Evolutionary conservation across 2,888 invertebrate species (phyloP).

Genomic region (Brenthis daphne): DNA sequence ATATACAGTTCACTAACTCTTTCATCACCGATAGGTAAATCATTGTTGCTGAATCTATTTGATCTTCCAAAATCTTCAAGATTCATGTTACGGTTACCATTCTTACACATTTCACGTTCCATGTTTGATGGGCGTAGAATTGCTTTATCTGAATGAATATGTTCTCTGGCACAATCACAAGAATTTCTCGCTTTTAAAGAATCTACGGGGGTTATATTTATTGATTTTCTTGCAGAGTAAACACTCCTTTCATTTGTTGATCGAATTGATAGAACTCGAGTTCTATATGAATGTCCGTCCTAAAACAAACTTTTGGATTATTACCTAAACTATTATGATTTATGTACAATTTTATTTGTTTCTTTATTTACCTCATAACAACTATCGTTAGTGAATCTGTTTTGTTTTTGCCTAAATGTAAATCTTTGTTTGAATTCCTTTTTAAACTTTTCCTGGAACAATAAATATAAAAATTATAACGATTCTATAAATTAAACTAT

Average conservation of each 20-base stretch:
- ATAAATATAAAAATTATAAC: constrained; percentile 10
- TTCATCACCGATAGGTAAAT: constrained; percentile 64
- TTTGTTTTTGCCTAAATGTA: constrained; percentile 78
- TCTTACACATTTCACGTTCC: constrained; percentile 47
- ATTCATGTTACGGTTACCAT: constrained; percentile 44
- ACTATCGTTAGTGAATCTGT: constrained; percentile 70
- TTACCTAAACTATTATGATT: not conserved
- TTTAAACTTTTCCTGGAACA: constrained; percentile 88
- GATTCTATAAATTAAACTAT: too few species aligned
- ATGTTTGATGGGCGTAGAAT: constrained; percentile 55
- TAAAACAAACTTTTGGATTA: constrained; percentile 47
- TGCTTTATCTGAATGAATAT: constrained; percentile 50
- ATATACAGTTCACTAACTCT: constrained; percentile 74
- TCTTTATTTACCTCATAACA: constrained; percentile 69
- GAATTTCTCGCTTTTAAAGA: constrained; percentile 57
- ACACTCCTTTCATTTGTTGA: constrained; percentile 70
- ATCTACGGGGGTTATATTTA: constrained; percentile 59
- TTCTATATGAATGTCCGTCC: constrained; percentile 75
- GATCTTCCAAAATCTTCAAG: constrained; percentile 42
- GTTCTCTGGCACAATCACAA: constrained; percentile 60
- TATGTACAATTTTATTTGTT: not conserved
- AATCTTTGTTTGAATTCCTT: constrained; percentile 89
- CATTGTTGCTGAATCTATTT: constrained; percentile 49
- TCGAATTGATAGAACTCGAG: constrained; percentile 70
- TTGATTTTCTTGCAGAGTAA: constrained; percentile 66